Evolutionary conservation across 2,888 invertebrate species (phyloP).

Genomic region (Pilophorus perplexus): DNA sequence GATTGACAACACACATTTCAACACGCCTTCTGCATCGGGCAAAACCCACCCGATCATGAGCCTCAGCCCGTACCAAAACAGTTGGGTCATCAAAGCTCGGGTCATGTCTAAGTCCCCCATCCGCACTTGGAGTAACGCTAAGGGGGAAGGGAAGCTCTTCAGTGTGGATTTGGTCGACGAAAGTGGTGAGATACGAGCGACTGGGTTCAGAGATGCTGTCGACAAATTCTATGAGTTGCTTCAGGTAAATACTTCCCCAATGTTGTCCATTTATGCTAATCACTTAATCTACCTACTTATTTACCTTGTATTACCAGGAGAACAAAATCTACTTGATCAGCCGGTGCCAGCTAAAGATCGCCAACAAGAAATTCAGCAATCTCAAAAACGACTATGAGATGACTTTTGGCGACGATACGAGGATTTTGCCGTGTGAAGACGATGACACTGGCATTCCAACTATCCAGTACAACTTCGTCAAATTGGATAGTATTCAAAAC

Average conservation of each 20-base stretch:
- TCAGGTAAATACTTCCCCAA: constrained; percentile 72
- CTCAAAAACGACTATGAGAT: constrained; percentile 96
- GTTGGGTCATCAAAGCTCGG: constrained; percentile 89
- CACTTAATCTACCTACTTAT: too few relatives aligned
- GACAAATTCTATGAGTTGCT: constrained; percentile 87
- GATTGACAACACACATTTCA: constrained; percentile 41
- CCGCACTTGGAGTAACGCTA: constrained; percentile 85
- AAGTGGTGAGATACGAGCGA: constrained; percentile 88
- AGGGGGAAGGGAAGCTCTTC: constrained; percentile 91
- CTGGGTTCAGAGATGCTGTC: constrained; percentile 81
- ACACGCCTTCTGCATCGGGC: constrained; percentile 38
- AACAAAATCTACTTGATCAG: constrained; percentile 86
- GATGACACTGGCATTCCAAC: constrained; percentile 67
- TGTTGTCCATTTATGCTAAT: too few relatives aligned
- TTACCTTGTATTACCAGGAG: constrained; percentile 59
- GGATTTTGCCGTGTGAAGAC: constrained; percentile 56
- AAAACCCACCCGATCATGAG: constrained; percentile 73
- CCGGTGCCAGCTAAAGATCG: constrained; percentile 80
- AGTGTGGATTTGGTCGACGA: constrained; percentile 91
- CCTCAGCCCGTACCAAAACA: constrained; percentile 91
- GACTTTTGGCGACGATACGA: constrained; percentile 76
- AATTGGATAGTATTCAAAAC: constrained; percentile 69
- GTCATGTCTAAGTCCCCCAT: constrained; percentile 79
- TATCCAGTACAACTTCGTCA: constrained; percentile 72
- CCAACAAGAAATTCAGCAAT: constrained; percentile 82